Evolutionary conservation across 2,113 vertebrate genomes (phyloP).

Genomic region (Kryptolebias marmoratus): DNA sequence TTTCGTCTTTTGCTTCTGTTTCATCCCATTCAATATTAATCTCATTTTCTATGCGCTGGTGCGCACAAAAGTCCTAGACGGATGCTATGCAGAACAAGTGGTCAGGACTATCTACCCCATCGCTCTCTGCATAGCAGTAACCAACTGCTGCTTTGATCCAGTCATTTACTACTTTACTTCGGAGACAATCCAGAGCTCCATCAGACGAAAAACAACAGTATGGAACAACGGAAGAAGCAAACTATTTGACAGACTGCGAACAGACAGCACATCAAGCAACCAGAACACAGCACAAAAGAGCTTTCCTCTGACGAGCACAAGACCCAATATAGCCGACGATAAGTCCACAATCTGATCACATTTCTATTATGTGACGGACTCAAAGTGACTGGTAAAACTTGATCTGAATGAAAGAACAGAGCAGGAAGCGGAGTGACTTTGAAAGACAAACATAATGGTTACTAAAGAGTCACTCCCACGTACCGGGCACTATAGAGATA

Average conservation of each 20-base stretch:
- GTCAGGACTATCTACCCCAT: slow-evolving; percentile 94
- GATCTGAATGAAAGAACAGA: not conserved
- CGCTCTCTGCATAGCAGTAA: slow-evolving; percentile 93
- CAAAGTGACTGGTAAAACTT: slow-evolving; percentile 11
- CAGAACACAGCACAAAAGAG: slow-evolving; percentile 1
- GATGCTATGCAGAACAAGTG: slow-evolving; percentile 84
- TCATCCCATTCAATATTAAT: slow-evolving; percentile 95
- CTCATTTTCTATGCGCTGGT: slow-evolving; percentile 95
- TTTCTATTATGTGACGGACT: not conserved
- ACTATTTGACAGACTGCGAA: slow-evolving; percentile 82
- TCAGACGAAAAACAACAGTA: slow-evolving; percentile 85
- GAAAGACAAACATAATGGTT: slow-evolving; percentile 22
- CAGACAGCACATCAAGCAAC: slow-evolving; percentile 85
- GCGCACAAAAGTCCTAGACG: slow-evolving; percentile 86
- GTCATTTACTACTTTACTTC: slow-evolving; percentile 98
- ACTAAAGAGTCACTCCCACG: slow-evolving; percentile 25
- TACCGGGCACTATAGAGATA: slow-evolving; percentile 24
- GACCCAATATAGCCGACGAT: slow-evolving; percentile 79
- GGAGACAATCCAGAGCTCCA: slow-evolving; percentile 94
- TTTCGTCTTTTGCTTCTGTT: slow-evolving; percentile 95
- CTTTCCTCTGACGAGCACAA: slow-evolving; percentile 75
- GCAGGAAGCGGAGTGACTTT: slow-evolving; percentile 6
- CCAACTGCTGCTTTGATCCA: slow-evolving; percentile 98
- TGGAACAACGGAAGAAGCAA: slow-evolving; percentile 69
- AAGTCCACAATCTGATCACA: slow-evolving; percentile 84